A percentile compares a stretch with the other conserved stretches of the same genome.
Evolutionary conservation across 2,888 invertebrate species (phyloP).

Genomic region (Philhelius pedissequus): DNA sequence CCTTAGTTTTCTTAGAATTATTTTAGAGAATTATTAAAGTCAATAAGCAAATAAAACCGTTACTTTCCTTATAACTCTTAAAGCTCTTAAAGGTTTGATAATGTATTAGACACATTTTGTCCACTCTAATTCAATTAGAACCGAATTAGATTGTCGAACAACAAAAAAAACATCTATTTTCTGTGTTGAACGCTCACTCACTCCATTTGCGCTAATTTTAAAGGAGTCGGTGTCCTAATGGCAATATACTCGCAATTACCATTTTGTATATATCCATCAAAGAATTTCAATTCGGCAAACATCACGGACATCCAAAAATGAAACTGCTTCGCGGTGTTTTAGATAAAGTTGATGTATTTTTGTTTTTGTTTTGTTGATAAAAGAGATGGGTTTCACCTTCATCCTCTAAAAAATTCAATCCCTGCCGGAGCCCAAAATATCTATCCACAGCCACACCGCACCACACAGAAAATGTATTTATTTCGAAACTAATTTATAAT

Average conservation of each 20-base stretch:
- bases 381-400: neutral
- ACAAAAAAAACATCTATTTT: neutral
- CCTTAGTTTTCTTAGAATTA: too few relatives aligned
- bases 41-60: too few relatives aligned
- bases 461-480: conserved; percentile 63
- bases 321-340: conserved; percentile 9
- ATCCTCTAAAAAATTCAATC: neutral
- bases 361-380: neutral
- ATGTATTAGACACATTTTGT: too few relatives aligned
- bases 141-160: neutral
- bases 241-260: conserved; percentile 68
- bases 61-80: too few relatives aligned
- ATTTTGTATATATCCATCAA: conserved; percentile 56
- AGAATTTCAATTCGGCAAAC: conserved; percentile 58
- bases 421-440: neutral
- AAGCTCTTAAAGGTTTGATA: too few relatives aligned
- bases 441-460: conserved; percentile 20
- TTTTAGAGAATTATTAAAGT: too few relatives aligned
- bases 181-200: neutral
- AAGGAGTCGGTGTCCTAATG: conserved; percentile 63
- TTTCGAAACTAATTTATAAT: conserved; percentile 71
- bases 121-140: neutral
- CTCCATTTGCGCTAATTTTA: neutral
- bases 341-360: neutral
- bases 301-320: conserved; percentile 52